Evolutionary conservation across 2,888 invertebrate species (phyloP).

Genomic region (Luperina nickerlii): DNA sequence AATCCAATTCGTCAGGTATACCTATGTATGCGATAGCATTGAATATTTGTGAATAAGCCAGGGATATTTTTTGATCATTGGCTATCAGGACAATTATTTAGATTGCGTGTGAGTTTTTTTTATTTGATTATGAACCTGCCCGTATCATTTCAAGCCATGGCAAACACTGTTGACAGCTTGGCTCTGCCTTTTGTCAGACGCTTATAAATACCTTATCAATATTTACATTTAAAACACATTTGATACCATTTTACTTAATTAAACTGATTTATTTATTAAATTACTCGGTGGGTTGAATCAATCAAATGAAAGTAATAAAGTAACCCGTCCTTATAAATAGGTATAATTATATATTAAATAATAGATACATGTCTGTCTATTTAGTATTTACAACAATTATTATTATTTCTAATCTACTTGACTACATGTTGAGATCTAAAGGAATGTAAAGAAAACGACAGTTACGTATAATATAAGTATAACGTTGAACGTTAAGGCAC

Average conservation of each 20-base stretch:
- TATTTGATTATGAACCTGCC: not conserved
- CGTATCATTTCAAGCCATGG: too few relatives aligned
- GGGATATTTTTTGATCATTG: not conserved
- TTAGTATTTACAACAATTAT: slow-evolving; percentile 42
- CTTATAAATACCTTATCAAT: slow-evolving; percentile 7
- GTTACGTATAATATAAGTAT: slow-evolving; percentile 48
- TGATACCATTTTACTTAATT: not conserved
- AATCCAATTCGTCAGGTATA: not conserved
- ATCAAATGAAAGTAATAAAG: slow-evolving; percentile 28
- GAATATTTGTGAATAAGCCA: not conserved
- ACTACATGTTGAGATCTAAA: slow-evolving; percentile 57
- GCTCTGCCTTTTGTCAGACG: not conserved
- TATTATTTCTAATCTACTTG: slow-evolving; percentile 39
- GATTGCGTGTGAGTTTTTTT: not conserved
- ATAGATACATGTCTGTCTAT: slow-evolving; percentile 3
- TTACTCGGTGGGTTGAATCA: slow-evolving; percentile 25
- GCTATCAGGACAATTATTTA: not conserved
- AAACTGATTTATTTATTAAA: slow-evolving; percentile 16
- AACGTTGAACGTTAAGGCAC: slow-evolving; percentile 75
- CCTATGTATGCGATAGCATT: not conserved
- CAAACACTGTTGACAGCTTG: not conserved
- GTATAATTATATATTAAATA: slow-evolving; percentile 9
- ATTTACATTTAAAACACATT: slow-evolving; percentile 43
- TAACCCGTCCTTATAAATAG: slow-evolving; percentile 8
- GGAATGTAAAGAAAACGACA: slow-evolving; percentile 60